Percentiles rank a stretch among this genome's conserved stretches.
phyloP scores from a whole-genome alignment of 2,888 invertebrate genomes.

The Elgonia sp. region DNA sequence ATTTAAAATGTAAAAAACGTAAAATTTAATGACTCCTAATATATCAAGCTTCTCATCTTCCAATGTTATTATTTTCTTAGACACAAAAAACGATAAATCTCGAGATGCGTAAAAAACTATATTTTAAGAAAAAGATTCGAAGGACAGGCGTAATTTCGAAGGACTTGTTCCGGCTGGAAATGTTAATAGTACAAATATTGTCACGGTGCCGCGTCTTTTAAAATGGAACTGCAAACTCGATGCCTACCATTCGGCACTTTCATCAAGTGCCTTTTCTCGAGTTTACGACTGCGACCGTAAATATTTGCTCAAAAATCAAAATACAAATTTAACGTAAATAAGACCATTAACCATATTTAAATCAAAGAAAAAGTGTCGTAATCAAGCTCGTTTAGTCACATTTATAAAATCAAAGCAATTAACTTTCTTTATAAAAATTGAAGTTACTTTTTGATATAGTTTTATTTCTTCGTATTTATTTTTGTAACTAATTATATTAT shows the following conservation, averaged over 20 bases:
- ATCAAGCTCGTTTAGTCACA: conserved; percentile 29
- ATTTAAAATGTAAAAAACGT: too few species aligned
- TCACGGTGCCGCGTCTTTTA: conserved; percentile 39
- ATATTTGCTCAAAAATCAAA: conserved; percentile 58
- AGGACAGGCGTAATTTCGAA: conserved; percentile 41
- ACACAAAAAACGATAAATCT: neutral
- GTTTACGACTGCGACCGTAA: conserved; percentile 36
- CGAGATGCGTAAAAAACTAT: neutral
- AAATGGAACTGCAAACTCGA: conserved; percentile 44
- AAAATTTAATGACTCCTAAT: too few species aligned
- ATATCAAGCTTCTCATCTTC: too few species aligned
- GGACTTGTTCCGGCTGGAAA: conserved; percentile 42
- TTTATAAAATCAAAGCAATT: conserved; percentile 19
- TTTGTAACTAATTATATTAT: too few species aligned
- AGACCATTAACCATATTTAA: conserved; percentile 23
- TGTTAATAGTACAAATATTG: conserved; percentile 69
- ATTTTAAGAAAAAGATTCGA: conserved; percentile 15
- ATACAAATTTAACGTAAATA: conserved; percentile 57
- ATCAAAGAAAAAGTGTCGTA: conserved; percentile 10
- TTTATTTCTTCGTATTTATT: too few species aligned
- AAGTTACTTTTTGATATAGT: neutral
- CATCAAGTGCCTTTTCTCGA: conserved; percentile 2
- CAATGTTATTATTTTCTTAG: too few species aligned
- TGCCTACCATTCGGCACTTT: conserved; percentile 6
- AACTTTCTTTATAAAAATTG: neutral